phyloP scores from a whole-genome alignment of 2,888 invertebrate genomes.

The Drosophila testacea region DNA sequence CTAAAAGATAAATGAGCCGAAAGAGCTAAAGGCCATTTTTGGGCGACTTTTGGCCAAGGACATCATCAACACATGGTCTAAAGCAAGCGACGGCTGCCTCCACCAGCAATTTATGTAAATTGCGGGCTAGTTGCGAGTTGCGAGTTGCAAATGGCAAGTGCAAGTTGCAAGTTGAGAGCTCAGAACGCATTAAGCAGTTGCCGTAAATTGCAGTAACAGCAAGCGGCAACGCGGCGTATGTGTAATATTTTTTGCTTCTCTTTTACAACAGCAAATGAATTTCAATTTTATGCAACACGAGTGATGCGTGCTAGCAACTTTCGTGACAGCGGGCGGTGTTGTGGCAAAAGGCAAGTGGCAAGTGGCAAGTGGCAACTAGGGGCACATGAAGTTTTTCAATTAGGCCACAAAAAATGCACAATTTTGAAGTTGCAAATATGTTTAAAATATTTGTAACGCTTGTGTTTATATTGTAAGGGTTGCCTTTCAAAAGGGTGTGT shows the following conservation, averaged over 20 bases:
- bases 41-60: conserved; percentile 55
- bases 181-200: conserved; percentile 49
- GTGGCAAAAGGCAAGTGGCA: conserved; percentile 15
- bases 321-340: conserved; percentile 18
- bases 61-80: conserved; percentile 59
- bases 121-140: conserved; percentile 40
- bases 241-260: conserved; percentile 32
- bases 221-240: conserved; percentile 51
- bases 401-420: conserved; percentile 58
- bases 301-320: conserved; percentile 12
- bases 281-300: conserved; percentile 52
- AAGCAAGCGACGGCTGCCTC: conserved; percentile 12
- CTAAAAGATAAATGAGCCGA: conserved; percentile 58
- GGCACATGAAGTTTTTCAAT: conserved; percentile 57
- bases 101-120: conserved; percentile 59
- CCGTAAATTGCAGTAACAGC: conserved; percentile 28
- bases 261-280: conserved; percentile 57
- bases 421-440: conserved; percentile 23
- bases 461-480: background rate
- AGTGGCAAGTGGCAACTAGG: conserved; percentile 7
- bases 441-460: conserved; percentile 29
- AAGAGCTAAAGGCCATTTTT: conserved; percentile 30
- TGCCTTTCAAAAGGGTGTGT: background rate
- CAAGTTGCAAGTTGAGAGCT: conserved; percentile 23
- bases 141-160: conserved; percentile 5